Base-by-base conservation (phyloP, 2,888 invertebrate genomes). In the Dryobotodes eremita region DNA sequence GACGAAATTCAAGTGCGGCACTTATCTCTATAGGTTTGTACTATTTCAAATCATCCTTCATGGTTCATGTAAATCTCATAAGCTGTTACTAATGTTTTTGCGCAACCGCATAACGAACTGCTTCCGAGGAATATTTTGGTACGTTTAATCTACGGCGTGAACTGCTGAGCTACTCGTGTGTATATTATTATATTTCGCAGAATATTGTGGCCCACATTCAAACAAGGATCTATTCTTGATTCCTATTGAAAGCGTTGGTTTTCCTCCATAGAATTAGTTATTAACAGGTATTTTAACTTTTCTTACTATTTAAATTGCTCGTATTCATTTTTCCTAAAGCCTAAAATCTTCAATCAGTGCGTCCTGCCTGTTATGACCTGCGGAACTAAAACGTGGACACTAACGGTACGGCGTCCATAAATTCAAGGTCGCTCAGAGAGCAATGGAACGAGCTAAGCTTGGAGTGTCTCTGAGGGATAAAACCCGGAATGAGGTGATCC, bases 191-290 rank as follows among this genome's bases (percentile, higher is more conserved):
- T 61, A 62, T 57, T 82, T 80, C 85, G 57, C 7, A 75, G 66
- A 85, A 82, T 80, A 66, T 75, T 20, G 61, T 75, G 81, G 26
- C 81, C 81, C 48, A 83, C 15, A 76, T 85, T 85, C 20, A 53
- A 70, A 85, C 77, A 82, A 70, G 72, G 61, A 72, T 76, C 46
- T 84, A 68, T 78, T 66, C 8, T 36, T 80, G 59, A 50, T 71
- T 61, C 6, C 36, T 75, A 55, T 53, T 59, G 15, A 57, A 62
- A 66, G 42, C 36, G 11, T 36, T 62, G 20, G 20, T 61, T 61
- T 61, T 7, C 2, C 7, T 59, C 13, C 7, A 26, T 20, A 61
- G 17, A 8, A 61, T 61, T 31, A 7, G 31, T 31, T 61, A 17
- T 61, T 17, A 8, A 31, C 3, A 31, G 17, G 17, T 31, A 61